Conservation (phyloP, 2,113 vertebrate species). For the Seriola dumerili region DNA sequence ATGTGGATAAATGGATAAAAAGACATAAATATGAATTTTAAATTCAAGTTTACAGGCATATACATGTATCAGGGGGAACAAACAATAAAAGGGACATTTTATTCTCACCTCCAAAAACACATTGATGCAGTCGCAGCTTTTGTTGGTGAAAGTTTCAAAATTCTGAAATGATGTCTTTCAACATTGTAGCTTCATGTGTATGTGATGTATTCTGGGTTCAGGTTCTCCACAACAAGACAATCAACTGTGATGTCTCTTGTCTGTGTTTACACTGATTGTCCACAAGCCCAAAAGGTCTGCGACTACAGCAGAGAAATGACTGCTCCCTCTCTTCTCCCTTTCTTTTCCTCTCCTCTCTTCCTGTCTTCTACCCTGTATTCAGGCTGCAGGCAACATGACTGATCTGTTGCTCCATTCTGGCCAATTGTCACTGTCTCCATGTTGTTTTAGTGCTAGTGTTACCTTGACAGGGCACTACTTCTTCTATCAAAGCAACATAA, state of each 20-base stretch:
- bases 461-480: neutral
- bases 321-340: neutral
- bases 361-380: neutral
- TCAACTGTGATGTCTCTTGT: conserved; percentile 4
- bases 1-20: neutral
- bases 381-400: conserved; percentile 6
- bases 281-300: neutral
- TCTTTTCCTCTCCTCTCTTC: neutral
- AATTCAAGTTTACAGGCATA: neutral
- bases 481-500: neutral
- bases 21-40: neutral
- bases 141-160: neutral
- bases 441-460: neutral
- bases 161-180: neutral
- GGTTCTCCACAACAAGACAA: neutral
- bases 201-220: neutral
- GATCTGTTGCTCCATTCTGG: neutral
- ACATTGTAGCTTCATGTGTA: conserved; percentile 8
- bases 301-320: conserved; percentile 7
- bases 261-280: conserved; percentile 29
- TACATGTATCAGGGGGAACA: neutral
- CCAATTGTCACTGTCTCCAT: conserved; percentile 11
- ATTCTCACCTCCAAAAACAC: neutral
- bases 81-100: neutral
- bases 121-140: neutral